Evolutionary conservation across 2,888 invertebrate genomes (phyloP), one percentile per base, ranked within the genome.

Genomic region (Eumerus sabulonum): DNA sequence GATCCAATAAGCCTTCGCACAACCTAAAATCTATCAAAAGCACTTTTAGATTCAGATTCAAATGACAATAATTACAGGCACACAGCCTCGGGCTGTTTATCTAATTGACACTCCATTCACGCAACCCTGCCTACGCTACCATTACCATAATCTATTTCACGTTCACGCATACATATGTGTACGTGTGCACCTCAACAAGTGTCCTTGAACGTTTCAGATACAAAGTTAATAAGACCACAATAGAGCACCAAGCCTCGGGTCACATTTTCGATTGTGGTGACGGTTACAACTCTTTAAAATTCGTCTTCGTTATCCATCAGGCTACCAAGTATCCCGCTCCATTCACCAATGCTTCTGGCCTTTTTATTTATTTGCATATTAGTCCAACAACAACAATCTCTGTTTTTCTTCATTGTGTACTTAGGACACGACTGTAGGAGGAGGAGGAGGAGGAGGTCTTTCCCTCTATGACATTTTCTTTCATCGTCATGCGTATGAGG

Each of bases 331-430:
- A 54, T n/a, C n/a, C n/a, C n/a, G 36, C 44, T 42, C 38, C 47
- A 35, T 44, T 51, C 16, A 27, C 40, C 44, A 13, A 9, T 57
- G 68, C 74, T 68, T 27, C 17, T 47, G 77, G 67, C 56, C 53
- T 73, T 77, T 27, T 73, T 77, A 73, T 77, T 77, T 77, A 77
- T 77, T 77, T 73, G 77, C 77, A 77, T 77, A 77, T 77, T 72
- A 77, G 77, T 72, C 67, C 59, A 77, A 73, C 53, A 57, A 67
- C 62, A 77, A 77, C 77, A 77, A 63, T 68, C 67, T 62, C 53
- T 77, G 63, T 72, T 77, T 72, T 77, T 77, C 53, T 72, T 77
- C 44, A n/a, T 19, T 77, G 73, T 77, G 67, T 77, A 73, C 47
- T 72, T 77, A 77, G 77, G 77, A 67, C 67, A 35, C 38, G 16